Percentiles rank a stretch among this genome's conserved stretches.
phyloP scores from a whole-genome alignment of 2,113 vertebrate genomes.

The Prochilodus magdalenae region DNA sequence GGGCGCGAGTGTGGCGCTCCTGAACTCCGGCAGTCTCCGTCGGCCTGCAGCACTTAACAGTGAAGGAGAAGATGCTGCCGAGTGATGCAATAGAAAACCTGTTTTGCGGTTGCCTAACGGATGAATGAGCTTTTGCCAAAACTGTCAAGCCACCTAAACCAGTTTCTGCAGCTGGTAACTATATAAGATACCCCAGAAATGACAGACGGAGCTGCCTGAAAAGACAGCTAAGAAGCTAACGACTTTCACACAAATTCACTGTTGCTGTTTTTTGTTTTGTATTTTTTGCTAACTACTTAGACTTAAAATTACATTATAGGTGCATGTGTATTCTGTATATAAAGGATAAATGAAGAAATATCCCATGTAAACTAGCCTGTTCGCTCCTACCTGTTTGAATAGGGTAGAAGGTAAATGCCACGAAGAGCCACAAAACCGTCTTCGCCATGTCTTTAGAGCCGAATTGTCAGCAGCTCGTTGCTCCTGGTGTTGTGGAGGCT shows the following conservation, averaged over 20 bases:
- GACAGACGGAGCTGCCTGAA: neutral
- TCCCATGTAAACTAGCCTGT: no score
- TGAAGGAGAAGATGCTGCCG: neutral
- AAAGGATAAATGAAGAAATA: no score
- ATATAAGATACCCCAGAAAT: neutral
- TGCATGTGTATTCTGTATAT: no score
- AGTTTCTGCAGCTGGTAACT: neutral
- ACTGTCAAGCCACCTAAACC: neutral
- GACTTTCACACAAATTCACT: no score
- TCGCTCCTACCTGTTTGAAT: slow-evolving; percentile 70
- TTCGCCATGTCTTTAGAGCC: slow-evolving; percentile 55
- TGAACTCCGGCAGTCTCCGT: no score
- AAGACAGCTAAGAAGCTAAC: neutral
- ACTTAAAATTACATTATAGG: no score
- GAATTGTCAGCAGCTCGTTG: slow-evolving; percentile 30
- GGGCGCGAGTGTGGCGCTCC: neutral
- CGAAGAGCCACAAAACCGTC: slow-evolving; percentile 32
- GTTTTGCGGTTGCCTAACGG: neutral
- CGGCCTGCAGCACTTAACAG: neutral
- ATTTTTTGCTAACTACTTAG: neutral
- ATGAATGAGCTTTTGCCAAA: neutral
- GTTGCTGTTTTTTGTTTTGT: no score
- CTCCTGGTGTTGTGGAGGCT: neutral
- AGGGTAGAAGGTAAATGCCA: slow-evolving; percentile 57
- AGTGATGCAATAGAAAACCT: neutral